Base-by-base conservation (phyloP, 2,113 vertebrate species). In the Sphaerodactylus townsendi region DNA sequence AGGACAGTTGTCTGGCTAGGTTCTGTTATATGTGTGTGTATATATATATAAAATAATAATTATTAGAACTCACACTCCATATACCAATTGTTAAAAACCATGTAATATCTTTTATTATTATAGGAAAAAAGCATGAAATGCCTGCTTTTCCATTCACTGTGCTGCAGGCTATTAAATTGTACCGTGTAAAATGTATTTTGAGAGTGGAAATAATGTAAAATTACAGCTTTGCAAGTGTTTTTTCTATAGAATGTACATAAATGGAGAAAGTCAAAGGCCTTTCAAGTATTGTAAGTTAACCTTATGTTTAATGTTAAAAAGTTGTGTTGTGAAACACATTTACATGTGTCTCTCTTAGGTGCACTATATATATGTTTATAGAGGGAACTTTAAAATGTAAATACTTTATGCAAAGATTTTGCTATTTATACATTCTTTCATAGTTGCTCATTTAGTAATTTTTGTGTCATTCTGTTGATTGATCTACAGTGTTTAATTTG, bases 351-450 rank as follows among this genome's bases (percentile, higher is more conserved):
- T 95, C 91, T 94, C 79, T 71, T 93, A 94, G 90, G 90, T 95
- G 78, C 86, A 96, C 90, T 95, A 94, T 95, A 89, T 95, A 94
- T 95, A 94, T 95, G 94, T 96, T 95, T 91, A 94, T 96, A 95
- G 92, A 89, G 92, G 92, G 93, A 92, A 88, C 90, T 92, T 92
- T 89, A 93, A 95, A 94, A 88, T 96, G 95, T 96, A 95, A 94
- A 96, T 96, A 96, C 94, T 96, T 95, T 94, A 94, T 96, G 96
- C 94, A 91, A 86, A 95, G 83, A 93, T 94, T 96, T 96, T 95
- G 91, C 92, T 96, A 96, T 96, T 96, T 96, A 96, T 96, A 94
- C 96, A 91, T 92, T 85, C 95, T 91, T 91, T 92, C 8, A 94
- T 89, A 92, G 14, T 94, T 3, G 15, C 87, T 95, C 90, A 88